phyloP scores from a whole-genome alignment of 2,888 invertebrate genomes.

The Agonopterix subpropinquella region DNA sequence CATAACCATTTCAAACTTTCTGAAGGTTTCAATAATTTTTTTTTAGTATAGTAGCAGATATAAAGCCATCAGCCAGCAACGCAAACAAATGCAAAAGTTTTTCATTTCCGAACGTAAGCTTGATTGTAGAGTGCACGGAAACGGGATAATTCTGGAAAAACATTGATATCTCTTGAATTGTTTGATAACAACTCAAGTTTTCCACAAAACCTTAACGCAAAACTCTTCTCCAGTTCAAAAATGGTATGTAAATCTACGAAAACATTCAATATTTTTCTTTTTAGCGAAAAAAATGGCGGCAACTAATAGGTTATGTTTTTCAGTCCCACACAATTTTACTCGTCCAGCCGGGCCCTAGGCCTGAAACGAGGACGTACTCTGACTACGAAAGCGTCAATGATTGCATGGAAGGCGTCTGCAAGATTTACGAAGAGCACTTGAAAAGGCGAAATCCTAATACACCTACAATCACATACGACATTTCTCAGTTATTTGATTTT shows the following conservation, averaged over 20 bases:
- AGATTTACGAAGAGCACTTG: constrained; percentile 98
- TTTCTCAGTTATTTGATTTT: constrained; percentile 98
- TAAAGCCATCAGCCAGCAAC: no score
- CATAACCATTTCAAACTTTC: no score
- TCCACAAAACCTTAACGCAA: no score
- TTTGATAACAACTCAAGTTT: no score
- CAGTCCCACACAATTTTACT: constrained; percentile 98
- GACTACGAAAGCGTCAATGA: constrained; percentile 99
- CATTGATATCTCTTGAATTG: not conserved
- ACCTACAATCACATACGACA: constrained; percentile 98
- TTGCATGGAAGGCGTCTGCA: constrained; percentile 99
- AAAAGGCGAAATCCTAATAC: constrained; percentile 96
- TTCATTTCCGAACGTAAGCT: constrained; percentile 14
- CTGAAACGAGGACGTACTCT: constrained; percentile 97
- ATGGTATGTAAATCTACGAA: constrained; percentile 33
- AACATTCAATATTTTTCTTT: not conserved
- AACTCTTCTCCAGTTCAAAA: constrained; percentile 8
- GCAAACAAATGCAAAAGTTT: no score
- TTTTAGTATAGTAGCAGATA: no score
- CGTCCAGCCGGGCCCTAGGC: constrained; percentile 94
- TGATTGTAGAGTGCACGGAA: constrained; percentile 2
- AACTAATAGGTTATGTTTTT: constrained; percentile 47
- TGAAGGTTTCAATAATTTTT: no score
- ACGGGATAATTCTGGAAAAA: constrained; percentile 15
- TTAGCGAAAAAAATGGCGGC: constrained; percentile 44